Conservation (phyloP, 2,113 vertebrate genomes). For the Sialia sialis region DNA sequence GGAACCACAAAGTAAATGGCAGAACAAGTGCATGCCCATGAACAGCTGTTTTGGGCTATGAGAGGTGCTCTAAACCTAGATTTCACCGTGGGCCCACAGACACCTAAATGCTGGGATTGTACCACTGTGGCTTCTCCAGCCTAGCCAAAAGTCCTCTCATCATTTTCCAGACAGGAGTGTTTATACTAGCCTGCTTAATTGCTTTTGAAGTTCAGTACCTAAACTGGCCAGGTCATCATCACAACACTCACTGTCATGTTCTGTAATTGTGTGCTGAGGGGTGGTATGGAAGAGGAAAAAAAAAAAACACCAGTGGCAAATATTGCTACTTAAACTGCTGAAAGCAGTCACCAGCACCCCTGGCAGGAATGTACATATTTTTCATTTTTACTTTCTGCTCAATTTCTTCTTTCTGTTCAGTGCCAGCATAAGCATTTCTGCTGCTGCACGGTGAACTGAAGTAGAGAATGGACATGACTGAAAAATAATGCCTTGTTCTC, state of each 20-base stretch:
- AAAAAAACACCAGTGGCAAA: neutral
- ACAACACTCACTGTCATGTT: neutral
- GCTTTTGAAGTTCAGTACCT: neutral
- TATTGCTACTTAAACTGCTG: neutral
- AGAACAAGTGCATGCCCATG: rapidly evolving
- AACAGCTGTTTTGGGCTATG: neutral
- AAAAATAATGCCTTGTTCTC: neutral
- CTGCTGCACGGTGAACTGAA: neutral
- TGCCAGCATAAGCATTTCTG: neutral
- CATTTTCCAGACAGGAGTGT: neutral
- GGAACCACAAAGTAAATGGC: neutral
- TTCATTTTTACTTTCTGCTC: neutral
- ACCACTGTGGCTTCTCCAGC: neutral
- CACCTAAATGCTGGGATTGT: neutral
- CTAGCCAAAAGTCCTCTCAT: neutral
- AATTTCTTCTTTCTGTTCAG: neutral
- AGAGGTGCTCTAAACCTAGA: neutral
- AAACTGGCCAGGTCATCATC: neutral
- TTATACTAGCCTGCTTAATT: neutral
- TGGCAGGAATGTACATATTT: neutral
- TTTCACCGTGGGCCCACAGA: neutral
- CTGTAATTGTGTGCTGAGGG: no score
- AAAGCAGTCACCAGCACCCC: neutral
- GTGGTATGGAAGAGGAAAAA: no score
- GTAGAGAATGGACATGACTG: neutral